phyloP scores from a whole-genome alignment of 2,113 vertebrate species.

The Aegotheles bennettii region DNA sequence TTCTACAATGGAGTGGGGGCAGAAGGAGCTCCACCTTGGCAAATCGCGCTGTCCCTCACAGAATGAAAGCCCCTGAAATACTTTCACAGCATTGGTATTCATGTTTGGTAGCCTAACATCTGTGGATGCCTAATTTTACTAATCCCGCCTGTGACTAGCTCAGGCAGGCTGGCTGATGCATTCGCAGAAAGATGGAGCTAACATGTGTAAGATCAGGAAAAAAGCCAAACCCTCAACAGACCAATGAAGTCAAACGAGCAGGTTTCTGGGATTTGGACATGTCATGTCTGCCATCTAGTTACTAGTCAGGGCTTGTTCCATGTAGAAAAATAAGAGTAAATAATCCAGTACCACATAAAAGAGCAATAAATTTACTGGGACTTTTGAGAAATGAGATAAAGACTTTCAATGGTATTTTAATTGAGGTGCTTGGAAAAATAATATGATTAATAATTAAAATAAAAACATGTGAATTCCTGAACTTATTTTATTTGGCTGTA shows the following conservation, averaged over 20 bases:
- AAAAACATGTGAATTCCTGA: conserved; percentile 9
- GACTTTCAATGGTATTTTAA: conserved; percentile 4
- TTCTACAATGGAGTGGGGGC: neutral
- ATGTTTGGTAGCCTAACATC: neutral
- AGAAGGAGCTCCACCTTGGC: neutral
- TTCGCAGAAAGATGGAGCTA: conserved; percentile 23
- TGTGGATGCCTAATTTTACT: neutral
- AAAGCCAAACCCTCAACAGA: conserved; percentile 33
- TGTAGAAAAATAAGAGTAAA: conserved; percentile 52
- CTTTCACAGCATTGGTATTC: neutral
- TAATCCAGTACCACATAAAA: conserved; percentile 56
- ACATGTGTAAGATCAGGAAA: conserved; percentile 33
- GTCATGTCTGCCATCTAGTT: conserved; percentile 47
- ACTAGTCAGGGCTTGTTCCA: conserved; percentile 37
- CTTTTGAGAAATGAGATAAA: conserved; percentile 26
- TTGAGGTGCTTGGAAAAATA: conserved; percentile 23
- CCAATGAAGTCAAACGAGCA: neutral
- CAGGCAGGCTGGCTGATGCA: conserved; percentile 51
- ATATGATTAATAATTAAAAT: conserved; percentile 23
- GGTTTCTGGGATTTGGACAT: conserved; percentile 37
- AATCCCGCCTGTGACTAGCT: conserved; percentile 42
- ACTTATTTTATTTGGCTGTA: conserved; percentile 28
- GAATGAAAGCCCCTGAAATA: neutral
- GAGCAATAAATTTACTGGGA: conserved; percentile 10
- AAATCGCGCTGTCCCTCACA: neutral